A percentile compares a stretch with the other conserved stretches of the same genome.
Evolutionary conservation across 2,797 vertebrate species (phyloP).

Genomic region (Muscicapa striata): DNA sequence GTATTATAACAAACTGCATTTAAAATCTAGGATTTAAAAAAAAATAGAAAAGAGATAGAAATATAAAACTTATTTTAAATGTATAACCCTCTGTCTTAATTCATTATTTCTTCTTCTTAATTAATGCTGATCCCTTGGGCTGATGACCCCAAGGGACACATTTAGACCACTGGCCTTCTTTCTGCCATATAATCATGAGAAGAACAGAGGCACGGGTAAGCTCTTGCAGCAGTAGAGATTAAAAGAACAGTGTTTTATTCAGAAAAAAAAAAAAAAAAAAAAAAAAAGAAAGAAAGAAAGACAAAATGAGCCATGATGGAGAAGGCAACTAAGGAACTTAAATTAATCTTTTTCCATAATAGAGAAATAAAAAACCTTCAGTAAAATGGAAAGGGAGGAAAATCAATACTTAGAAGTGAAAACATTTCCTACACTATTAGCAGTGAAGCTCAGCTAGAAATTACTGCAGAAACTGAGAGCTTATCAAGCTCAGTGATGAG

Average conservation of each 20-base stretch:
- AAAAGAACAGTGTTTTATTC: background rate
- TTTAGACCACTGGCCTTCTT: background rate
- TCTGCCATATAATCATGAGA: background rate
- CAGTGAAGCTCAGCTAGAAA: background rate
- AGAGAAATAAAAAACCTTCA: background rate
- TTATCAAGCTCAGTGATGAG: background rate
- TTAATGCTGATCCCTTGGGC: background rate
- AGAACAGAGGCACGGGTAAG: background rate
- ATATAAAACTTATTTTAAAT: background rate
- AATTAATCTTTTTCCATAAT: background rate
- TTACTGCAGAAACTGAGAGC: background rate
- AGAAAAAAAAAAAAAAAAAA: background rate
- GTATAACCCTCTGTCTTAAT: background rate
- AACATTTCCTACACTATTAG: background rate
- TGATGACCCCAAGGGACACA: background rate
- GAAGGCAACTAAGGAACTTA: background rate
- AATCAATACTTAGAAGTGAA: background rate
- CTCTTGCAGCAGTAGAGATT: background rate
- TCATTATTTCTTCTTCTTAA: background rate
- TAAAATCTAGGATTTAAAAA: background rate
- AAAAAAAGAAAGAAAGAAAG: background rate
- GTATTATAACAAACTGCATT: background rate
- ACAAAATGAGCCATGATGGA: background rate
- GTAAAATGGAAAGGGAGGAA: background rate
- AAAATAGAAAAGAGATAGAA: background rate